Conservation (phyloP, 2,113 vertebrate species). For the Chaetura pelagica region DNA sequence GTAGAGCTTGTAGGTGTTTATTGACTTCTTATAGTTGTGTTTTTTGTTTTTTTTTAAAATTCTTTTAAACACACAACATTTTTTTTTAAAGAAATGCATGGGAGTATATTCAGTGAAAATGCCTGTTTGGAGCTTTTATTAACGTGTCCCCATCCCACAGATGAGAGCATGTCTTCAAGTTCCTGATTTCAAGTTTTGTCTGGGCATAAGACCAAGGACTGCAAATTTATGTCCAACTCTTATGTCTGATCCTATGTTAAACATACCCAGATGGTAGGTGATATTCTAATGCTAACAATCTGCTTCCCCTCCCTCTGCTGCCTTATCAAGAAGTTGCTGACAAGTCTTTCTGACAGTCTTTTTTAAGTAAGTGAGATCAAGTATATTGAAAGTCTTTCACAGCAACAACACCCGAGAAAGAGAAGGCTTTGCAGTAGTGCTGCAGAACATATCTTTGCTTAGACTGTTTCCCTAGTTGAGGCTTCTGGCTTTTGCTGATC, state of each 20-base stretch:
- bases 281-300: conserved; percentile 61
- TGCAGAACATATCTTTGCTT: neutral
- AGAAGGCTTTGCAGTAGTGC: neutral
- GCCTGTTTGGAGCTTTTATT: conserved; percentile 8
- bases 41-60: neutral
- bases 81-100: neutral
- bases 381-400: conserved; percentile 8
- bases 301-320: conserved; percentile 53
- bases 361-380: conserved; percentile 50
- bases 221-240: conserved; percentile 31
- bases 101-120: neutral
- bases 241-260: conserved; percentile 47
- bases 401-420: conserved; percentile 2
- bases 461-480: neutral
- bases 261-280: conserved; percentile 60
- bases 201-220: conserved; percentile 57
- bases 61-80: neutral
- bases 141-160: neutral
- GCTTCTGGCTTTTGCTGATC: neutral
- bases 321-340: conserved; percentile 61
- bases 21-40: neutral
- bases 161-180: neutral
- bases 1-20: neutral
- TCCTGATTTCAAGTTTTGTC: conserved; percentile 32
- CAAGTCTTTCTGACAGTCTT: conserved; percentile 56